Percentiles rank a stretch among this genome's conserved stretches.
Evolutionary conservation across 2,888 invertebrate genomes (phyloP).

Genomic region (Limenitis camilla): DNA sequence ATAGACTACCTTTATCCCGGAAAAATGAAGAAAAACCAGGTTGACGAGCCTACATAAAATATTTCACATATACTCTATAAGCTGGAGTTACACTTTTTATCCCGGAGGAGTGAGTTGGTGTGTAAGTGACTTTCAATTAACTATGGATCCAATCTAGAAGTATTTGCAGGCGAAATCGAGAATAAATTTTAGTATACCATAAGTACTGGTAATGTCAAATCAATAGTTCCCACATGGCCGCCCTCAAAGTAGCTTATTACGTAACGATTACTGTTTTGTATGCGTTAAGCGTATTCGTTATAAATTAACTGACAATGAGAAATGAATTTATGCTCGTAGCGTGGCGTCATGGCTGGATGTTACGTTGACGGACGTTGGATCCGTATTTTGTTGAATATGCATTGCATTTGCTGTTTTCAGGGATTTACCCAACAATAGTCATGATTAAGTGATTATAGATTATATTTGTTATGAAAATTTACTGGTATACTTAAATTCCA

Average conservation of each 20-base stretch:
- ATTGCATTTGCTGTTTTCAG: constrained; percentile 10
- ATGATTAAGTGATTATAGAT: not conserved
- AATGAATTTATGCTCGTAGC: constrained; percentile 29
- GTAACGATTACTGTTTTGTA: constrained; percentile 50
- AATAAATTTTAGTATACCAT: too few species aligned
- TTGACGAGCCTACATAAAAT: too few species aligned
- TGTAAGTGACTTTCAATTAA: too few species aligned
- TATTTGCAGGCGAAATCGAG: too few species aligned
- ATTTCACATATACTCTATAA: too few species aligned
- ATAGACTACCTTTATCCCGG: too few species aligned
- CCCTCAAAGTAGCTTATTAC: constrained; percentile 35
- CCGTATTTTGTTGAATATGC: constrained; percentile 16
- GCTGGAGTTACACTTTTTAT: too few species aligned
- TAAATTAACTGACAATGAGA: constrained; percentile 45
- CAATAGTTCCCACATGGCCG: constrained; percentile 40
- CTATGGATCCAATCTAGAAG: too few species aligned
- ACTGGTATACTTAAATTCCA: not conserved
- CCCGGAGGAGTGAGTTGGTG: too few species aligned
- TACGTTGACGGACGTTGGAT: constrained; percentile 13
- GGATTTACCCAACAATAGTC: constrained; percentile 7
- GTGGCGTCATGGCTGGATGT: constrained; percentile 6
- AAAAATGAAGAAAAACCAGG: too few species aligned
- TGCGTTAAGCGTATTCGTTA: constrained; percentile 41
- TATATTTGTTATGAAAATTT: not conserved
- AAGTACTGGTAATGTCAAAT: constrained; percentile 35